Conservation (phyloP, 2,888 invertebrate genomes). For the Lordiphosa andalusiaca region DNA sequence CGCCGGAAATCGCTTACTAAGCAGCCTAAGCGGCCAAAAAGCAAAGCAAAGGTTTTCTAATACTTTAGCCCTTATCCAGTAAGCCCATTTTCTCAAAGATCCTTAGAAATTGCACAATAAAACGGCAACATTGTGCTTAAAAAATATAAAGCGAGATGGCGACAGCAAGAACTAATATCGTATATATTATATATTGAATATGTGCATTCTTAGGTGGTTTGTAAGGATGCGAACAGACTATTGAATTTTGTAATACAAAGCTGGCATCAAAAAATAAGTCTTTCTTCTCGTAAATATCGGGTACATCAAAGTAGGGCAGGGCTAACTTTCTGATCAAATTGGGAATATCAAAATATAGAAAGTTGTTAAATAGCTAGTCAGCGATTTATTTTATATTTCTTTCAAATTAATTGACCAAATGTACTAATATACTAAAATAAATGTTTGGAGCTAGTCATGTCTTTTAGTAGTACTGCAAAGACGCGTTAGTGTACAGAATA, state of each 20-base stretch:
- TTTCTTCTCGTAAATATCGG: no score
- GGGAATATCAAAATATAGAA: no score
- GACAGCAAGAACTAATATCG: constrained; percentile 44
- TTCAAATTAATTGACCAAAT: no score
- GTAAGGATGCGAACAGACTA: constrained; percentile 8
- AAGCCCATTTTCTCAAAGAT: constrained; percentile 4
- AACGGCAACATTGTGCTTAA: constrained; percentile 51
- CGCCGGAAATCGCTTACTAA: constrained; percentile 76
- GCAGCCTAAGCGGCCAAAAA: constrained; percentile 47
- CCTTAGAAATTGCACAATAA: constrained; percentile 58
- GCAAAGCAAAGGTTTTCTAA: constrained; percentile 43
- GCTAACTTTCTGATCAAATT: no score
- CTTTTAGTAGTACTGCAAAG: no score
- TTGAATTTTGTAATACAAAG: background rate
- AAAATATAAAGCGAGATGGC: background rate
- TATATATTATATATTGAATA: constrained; percentile 33
- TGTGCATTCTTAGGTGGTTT: background rate
- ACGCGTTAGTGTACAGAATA: no score
- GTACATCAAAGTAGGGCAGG: no score
- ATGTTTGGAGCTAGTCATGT: no score
- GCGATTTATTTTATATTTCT: no score
- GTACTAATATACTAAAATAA: no score
- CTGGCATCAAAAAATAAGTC: no score
- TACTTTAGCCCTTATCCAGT: constrained; percentile 22
- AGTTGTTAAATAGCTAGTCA: no score